Evolutionary conservation across 2,888 invertebrate genomes (phyloP), one percentile per base, ranked within the genome.

Genomic region (Nephrotoma appendiculata): DNA sequence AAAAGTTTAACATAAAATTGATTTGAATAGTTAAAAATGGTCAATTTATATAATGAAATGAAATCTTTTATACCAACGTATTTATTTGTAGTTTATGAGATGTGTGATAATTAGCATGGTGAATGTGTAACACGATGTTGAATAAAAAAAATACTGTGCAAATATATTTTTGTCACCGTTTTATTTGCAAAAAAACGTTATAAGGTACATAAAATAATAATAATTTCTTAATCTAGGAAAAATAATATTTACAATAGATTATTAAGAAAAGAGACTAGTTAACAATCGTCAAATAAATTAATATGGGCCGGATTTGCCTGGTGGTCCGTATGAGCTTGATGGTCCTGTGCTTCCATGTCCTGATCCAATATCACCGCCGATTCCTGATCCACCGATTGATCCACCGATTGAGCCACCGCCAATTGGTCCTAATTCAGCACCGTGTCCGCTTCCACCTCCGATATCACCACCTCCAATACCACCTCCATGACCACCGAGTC

Each of bases 301-400:
- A 89, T 95, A 95, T 88, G 95, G 95, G 90, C 95, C 95, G 89
- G 95, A 94, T 90, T 93, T 94, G 88, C 93, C 94, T 89, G 95
- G 95, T 90, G 94, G 93, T 88, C 95, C 95, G 92, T 95, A 95
- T 88, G 92, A 93, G 89, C 93, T 90, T 87, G 90, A 89, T 86
- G 91, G 91, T 87, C 89, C 90, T 5, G 89, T 87, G 43, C 89
- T 88, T 84, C 90, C 89, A 83, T 89, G 89, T 41, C 88, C 86
- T 43, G 84, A 83, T 15, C 84, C 57, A 41, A 86, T 41, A 86
- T 87, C 87, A 12, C 87, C 86, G 31, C 88, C 87, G 0, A 88
- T 87, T 41, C 88, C 88, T 2, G 88, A 92, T 88, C 91, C 88
- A 41, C 86, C 86, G 15, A 86, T 86, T 57, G 52, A 42, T 6